Conservation (phyloP, 2,888 invertebrate genomes). For the Tenodera sinensis region DNA sequence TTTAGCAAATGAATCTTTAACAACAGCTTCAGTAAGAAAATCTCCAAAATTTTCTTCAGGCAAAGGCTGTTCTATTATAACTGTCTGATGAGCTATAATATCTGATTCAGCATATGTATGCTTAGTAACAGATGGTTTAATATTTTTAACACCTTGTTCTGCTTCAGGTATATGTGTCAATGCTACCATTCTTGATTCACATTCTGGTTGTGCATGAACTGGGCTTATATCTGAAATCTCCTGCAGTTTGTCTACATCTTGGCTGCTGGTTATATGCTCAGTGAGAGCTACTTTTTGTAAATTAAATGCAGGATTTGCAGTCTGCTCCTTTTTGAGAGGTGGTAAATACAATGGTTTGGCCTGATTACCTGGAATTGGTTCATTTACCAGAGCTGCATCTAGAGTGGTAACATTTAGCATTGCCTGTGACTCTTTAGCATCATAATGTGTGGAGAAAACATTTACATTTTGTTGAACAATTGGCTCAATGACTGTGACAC, state of each 20-base stretch:
- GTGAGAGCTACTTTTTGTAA: conserved; percentile 15
- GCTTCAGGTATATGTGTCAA: conserved; percentile 22
- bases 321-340: conserved; percentile 8
- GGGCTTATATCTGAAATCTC: neutral
- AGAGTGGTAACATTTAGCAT: conserved; percentile 17
- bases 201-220: conserved; percentile 15
- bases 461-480: conserved; percentile 26
- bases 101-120: conserved; percentile 14
- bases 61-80: conserved; percentile 12
- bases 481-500: conserved; percentile 28
- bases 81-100: conserved; percentile 10
- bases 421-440: conserved; percentile 21
- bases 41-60: conserved; percentile 17
- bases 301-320: conserved; percentile 12
- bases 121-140: neutral
- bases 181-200: neutral
- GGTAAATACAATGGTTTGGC: conserved; percentile 12
- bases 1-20: conserved; percentile 11
- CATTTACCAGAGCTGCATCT: conserved; percentile 19
- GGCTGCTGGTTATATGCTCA: neutral
- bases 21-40: neutral
- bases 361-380: conserved; percentile 23
- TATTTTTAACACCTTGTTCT: neutral
- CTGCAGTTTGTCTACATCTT: neutral
- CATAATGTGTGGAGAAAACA: conserved; percentile 11